Evolutionary conservation across 2,888 invertebrate genomes (phyloP), one percentile per base, ranked within the genome.

Genomic region (Callosobruchus maculatus): DNA sequence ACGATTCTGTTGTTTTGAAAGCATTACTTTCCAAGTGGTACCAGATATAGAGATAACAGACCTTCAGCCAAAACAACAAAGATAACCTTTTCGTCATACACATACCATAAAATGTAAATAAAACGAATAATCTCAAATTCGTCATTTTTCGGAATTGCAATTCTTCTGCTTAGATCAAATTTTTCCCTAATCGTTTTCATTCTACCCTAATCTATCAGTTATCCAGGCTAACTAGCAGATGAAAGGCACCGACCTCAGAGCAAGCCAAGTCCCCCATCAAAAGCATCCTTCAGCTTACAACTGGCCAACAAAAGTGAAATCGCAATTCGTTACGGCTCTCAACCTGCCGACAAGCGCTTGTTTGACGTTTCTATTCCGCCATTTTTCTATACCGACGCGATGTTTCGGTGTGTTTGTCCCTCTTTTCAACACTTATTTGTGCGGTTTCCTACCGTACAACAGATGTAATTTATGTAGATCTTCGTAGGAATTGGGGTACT

Each of bases 321-420:
- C 78, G 79, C 80, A 78, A 81, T 82, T 82, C 79, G 81, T 78
- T 79, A 81, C 77, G 80, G 78, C 77, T 79, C 79, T 82, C 82
- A 78, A 79, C 78, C 73, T 78, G 79, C 79, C 80, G 80, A 77
- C 80, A 77, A 79, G 79, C 77, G 80, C 78, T 78, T 81, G 78
- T 81, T 81, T 81, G 81, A 81, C 81, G 76, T 78, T 77, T 81
- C 80, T 79, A 81, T 81, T 80, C 75, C 71, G 66, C 68, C 70
- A 75, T 75, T 75, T 74, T 71, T 74, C 70, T 70, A 49, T 13
- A 13, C 7, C 9, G 49, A 13, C 49, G 13, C 49, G 49, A 49
- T 49, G 49, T 49, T 49, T 49, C 49, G 49, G 49, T 30, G 49
- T 49, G 49, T 49, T 49, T 49, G 49, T 49, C 49, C 49, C 49